These are phyloP conservation scores for Heterocephalus glaber DNA, from an alignment of 2,113 vertebrate species.

Conservation along the genomic window DNA sequence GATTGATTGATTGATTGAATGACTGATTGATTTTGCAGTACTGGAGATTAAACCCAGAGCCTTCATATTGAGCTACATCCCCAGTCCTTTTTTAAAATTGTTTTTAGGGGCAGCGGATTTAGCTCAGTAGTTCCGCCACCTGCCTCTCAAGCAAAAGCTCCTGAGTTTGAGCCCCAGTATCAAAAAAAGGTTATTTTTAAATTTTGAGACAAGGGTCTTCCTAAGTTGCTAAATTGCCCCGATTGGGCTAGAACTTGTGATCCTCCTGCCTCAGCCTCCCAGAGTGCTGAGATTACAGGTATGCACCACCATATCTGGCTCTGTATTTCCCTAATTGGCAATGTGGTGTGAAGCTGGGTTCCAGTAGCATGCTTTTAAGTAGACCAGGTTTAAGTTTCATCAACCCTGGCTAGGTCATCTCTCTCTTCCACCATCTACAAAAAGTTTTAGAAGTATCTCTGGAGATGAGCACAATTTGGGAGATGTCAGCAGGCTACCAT, in stretches of 20 bases:
- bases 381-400: neutral
- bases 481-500: accelerated
- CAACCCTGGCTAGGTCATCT: neutral
- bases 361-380: neutral
- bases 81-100: neutral
- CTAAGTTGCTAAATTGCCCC: neutral
- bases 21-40: neutral
- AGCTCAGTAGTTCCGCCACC: no score
- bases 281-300: neutral
- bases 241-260: neutral
- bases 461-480: no score
- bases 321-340: neutral
- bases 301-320: neutral
- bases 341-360: neutral
- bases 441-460: neutral
- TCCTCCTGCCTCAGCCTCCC: neutral
- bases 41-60: neutral
- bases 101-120: no score
- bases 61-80: neutral
- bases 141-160: no score
- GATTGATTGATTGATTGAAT: no score
- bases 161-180: no score
- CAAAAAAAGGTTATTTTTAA: no score
- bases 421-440: neutral
- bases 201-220: neutral